Conservation (phyloP, 2,797 vertebrate species). For the Adrianichthys oophorus region DNA sequence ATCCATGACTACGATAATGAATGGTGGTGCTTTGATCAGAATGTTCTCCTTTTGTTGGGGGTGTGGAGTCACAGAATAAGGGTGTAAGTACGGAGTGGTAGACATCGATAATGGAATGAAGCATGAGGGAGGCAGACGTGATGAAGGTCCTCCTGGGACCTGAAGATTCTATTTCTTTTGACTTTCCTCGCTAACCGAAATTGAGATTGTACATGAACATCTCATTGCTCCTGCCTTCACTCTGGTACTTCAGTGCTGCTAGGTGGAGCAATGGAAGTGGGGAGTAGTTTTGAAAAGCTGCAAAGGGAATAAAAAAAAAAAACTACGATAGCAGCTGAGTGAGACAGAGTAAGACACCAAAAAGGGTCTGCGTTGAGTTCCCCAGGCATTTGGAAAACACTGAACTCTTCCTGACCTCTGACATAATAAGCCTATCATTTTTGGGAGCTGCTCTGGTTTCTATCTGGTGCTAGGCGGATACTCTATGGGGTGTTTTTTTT, state of each 20-base stretch:
- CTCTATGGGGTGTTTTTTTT: constrained; percentile 72
- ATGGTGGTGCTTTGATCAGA: constrained; percentile 57
- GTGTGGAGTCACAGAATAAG: constrained; percentile 33
- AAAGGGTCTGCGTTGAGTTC: constrained; percentile 67
- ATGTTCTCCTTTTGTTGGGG: constrained; percentile 47
- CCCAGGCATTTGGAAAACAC: constrained; percentile 60
- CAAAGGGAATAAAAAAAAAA: constrained; percentile 42
- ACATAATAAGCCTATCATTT: constrained; percentile 79
- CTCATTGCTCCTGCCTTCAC: constrained; percentile 74
- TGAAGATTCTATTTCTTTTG: constrained; percentile 74
- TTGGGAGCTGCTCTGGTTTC: constrained; percentile 62
- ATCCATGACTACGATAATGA: constrained; percentile 53
- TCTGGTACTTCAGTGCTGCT: constrained; percentile 63
- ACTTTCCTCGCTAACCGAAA: constrained; percentile 75
- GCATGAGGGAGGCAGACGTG: constrained; percentile 57
- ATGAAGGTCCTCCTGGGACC: constrained; percentile 69
- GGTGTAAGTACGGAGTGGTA: constrained; percentile 36
- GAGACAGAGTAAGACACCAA: constrained; percentile 29
- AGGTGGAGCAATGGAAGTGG: constrained; percentile 23
- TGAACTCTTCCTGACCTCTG: constrained; percentile 77
- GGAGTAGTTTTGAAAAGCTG: constrained; percentile 31
- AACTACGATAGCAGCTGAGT: constrained; percentile 59
- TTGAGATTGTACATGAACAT: constrained; percentile 73
- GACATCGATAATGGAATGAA: constrained; percentile 54
- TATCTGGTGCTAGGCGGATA: constrained; percentile 68